These are phyloP conservation scores for Phoebastria nigripes DNA, from an alignment of 2,797 vertebrate species.

Conservation along the genomic window DNA sequence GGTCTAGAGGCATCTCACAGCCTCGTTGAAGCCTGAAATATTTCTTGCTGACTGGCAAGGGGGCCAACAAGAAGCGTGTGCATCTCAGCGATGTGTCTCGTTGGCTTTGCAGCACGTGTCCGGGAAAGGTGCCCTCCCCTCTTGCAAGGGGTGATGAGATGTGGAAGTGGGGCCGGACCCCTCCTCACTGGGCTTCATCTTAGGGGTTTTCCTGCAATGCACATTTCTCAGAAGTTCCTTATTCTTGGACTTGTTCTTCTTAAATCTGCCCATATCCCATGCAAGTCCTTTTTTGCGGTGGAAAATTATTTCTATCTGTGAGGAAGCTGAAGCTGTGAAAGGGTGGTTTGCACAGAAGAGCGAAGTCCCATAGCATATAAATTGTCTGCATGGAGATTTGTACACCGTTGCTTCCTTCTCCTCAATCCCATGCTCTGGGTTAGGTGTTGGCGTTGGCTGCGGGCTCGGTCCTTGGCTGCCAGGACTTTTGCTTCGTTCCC, in stretches of 20 bases:
- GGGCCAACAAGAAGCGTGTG: fast-evolving
- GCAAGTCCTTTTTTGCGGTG: background rate
- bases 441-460: background rate
- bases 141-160: no score
- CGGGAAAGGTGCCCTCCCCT: background rate
- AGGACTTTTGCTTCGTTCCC: background rate
- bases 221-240: background rate
- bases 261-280: fast-evolving
- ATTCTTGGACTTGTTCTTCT: background rate
- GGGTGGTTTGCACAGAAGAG: background rate
- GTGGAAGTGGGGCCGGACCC: fast-evolving
- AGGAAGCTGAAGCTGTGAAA: background rate
- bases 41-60: background rate
- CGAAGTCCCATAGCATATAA: fast-evolving
- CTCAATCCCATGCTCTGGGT: background rate
- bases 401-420: background rate
- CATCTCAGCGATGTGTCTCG: fast-evolving
- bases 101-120: fast-evolving
- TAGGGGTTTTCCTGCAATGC: background rate
- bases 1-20: background rate
- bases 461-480: fast-evolving
- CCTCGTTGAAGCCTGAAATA: background rate
- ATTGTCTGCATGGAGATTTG: background rate
- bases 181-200: background rate
- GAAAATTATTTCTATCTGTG: background rate